phyloP scores from a whole-genome alignment of 1,140 invertebrate genomes.

The Brachionus koreanus region DNA sequence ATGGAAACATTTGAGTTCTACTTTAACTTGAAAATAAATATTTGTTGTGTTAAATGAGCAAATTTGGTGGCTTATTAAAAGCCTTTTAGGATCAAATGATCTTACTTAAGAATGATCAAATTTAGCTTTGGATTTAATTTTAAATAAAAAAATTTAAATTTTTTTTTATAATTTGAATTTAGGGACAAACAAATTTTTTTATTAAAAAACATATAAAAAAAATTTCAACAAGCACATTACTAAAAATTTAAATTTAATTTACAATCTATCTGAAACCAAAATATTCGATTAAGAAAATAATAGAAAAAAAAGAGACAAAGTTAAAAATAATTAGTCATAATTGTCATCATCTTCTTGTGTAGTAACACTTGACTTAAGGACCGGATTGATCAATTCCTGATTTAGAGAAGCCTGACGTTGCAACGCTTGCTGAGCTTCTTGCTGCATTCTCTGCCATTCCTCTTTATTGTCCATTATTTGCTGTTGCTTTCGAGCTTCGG shows the following conservation, averaged over 20 bases:
- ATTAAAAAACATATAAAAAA: not conserved
- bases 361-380: not conserved
- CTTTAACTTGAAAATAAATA: not conserved
- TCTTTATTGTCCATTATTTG: slow-evolving; percentile 15
- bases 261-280: not conserved
- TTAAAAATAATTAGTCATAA: not conserved
- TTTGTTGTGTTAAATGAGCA: not conserved
- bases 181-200: too few species aligned
- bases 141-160: too few species aligned
- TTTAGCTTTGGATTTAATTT: too few species aligned
- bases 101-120: too few species aligned
- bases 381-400: not conserved
- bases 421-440: slow-evolving; percentile 1
- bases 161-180: too few species aligned
- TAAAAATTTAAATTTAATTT: not conserved
- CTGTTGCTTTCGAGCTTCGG: slow-evolving; percentile 16
- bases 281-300: not conserved
- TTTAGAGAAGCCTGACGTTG: not conserved
- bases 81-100: too few species aligned
- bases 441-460: slow-evolving; percentile 11
- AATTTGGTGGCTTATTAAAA: too few species aligned
- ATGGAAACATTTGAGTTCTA: not conserved
- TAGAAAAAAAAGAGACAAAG: not conserved
- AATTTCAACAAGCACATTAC: not conserved
- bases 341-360: slow-evolving; percentile 21